phyloP scores from a whole-genome alignment of 1,140 invertebrate genomes.

The Alviniconcha marisindica region DNA sequence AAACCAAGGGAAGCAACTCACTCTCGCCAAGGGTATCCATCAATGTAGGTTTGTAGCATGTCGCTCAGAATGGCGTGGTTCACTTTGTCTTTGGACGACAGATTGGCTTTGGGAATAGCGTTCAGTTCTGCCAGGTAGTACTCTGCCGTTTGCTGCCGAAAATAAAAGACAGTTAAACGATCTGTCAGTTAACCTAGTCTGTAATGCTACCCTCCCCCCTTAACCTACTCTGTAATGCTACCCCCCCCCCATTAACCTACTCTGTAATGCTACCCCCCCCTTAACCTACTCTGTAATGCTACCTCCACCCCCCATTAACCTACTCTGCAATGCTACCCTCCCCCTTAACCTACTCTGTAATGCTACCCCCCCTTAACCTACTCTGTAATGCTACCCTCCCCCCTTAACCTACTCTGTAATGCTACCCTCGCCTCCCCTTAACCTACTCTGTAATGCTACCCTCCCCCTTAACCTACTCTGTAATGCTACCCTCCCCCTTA shows the following conservation, averaged over 20 bases:
- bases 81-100: constrained; percentile 48
- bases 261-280: background rate
- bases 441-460: too few species aligned
- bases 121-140: constrained; percentile 44
- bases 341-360: background rate
- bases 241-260: background rate
- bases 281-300: background rate
- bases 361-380: too few species aligned
- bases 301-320: background rate
- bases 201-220: background rate
- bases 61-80: constrained; percentile 62
- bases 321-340: background rate
- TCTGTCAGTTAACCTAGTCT: background rate
- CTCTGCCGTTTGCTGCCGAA: constrained; percentile 50
- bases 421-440: too few species aligned
- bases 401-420: too few species aligned
- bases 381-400: too few species aligned
- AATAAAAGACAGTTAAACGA: background rate
- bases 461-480: too few species aligned
- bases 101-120: constrained; percentile 30
- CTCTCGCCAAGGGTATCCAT: constrained; percentile 58
- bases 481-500: too few species aligned
- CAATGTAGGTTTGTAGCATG: constrained; percentile 55
- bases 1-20: constrained; percentile 38
- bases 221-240: background rate